These are phyloP conservation scores for Mya arenaria DNA, from an alignment of 1,140 invertebrate species.

Conservation along the genomic window DNA sequence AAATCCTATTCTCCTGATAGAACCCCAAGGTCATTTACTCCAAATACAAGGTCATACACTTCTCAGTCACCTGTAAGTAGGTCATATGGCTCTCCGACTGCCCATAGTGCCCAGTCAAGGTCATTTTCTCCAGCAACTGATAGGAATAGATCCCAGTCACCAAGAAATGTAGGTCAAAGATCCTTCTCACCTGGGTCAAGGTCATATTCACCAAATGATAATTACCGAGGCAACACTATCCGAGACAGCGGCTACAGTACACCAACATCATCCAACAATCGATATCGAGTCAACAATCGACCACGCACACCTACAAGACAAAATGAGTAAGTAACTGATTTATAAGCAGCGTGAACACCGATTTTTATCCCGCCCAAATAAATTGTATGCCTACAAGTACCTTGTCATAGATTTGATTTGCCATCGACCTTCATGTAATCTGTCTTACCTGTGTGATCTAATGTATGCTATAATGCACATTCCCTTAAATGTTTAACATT, in stretches of 20 bases:
- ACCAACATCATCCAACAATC: conserved; percentile 2
- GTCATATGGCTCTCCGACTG: conserved; percentile 1
- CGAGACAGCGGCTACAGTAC: conserved; percentile 50
- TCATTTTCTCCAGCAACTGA: conserved; percentile 43
- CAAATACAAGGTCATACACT: conserved; percentile 32
- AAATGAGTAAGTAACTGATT: conserved; percentile 50
- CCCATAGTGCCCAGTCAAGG: conserved; percentile 11
- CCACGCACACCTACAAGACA: conserved; percentile 8
- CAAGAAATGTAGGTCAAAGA: conserved; percentile 18
- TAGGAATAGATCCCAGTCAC: conserved; percentile 42
- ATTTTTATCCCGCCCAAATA: too few relatives aligned
- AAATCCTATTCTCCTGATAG: conserved; percentile 17
- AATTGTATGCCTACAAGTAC: too few relatives aligned
- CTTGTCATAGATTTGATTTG: too few relatives aligned
- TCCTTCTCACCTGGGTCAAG: conserved; percentile 20
- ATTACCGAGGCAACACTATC: conserved; percentile 14
- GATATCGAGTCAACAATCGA: background rate
- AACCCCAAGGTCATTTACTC: conserved; percentile 39
- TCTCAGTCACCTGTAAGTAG: background rate
- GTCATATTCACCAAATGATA: conserved; percentile 35
- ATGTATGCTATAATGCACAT: too few relatives aligned
- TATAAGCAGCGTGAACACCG: too few relatives aligned
- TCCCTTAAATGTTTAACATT: too few relatives aligned
- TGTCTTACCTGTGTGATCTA: too few relatives aligned
- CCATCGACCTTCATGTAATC: too few relatives aligned